Percentiles rank a stretch among this genome's conserved stretches.
Conservation (phyloP, 2,113 vertebrate species). For the Corydoras maculifer region DNA sequence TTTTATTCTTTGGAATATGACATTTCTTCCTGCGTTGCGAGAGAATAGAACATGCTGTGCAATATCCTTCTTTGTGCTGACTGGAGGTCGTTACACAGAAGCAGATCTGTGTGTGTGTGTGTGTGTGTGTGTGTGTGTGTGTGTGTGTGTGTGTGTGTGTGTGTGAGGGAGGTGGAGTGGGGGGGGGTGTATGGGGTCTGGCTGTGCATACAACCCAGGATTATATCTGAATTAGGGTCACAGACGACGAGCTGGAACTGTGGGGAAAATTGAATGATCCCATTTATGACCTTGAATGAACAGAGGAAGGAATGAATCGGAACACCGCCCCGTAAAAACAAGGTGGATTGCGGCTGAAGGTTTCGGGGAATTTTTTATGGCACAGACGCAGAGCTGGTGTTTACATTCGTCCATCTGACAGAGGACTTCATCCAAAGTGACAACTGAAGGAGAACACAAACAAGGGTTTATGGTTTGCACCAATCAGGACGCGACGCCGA, state of each 20-base stretch:
- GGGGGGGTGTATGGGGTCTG: neutral
- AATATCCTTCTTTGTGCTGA: neutral
- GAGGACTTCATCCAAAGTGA: too few species aligned
- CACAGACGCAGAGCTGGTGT: too few species aligned
- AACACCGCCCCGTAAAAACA: too few species aligned
- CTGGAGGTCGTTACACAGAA: neutral
- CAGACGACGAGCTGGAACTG: constrained; percentile 41
- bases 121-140: neutral
- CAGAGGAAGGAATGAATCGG: neutral
- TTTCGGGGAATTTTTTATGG: neutral
- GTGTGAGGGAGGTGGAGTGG: neutral
- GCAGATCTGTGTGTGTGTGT: neutral
- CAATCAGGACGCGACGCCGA: too few species aligned
- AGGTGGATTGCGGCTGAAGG: neutral
- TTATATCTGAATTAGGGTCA: constrained; percentile 45
- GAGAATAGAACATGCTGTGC: neutral
- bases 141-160: neutral
- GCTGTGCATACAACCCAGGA: constrained; percentile 34
- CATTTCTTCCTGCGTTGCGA: neutral
- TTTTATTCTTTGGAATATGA: neutral
- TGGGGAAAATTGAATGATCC: constrained; percentile 30
- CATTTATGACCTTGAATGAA: constrained; percentile 14
- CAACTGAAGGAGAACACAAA: too few species aligned
- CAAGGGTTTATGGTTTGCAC: too few species aligned
- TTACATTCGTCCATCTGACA: too few species aligned